phyloP scores from a whole-genome alignment of 2,888 invertebrate species.

The Pristionchus entomophagus region DNA sequence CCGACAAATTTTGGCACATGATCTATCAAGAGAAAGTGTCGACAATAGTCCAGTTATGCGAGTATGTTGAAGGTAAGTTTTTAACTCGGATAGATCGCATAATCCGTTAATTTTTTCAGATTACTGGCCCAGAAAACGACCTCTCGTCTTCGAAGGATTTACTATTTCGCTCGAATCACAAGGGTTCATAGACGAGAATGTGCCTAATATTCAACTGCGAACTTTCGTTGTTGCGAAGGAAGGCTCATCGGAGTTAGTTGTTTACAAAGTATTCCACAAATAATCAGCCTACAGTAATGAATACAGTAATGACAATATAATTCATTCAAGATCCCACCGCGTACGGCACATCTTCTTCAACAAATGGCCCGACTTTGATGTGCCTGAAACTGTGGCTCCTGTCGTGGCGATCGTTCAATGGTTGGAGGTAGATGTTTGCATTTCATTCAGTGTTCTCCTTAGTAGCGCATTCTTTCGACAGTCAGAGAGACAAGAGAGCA shows the following conservation, averaged over 20 bases:
- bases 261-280: no score
- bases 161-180: neutral
- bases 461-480: no score
- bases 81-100: no score
- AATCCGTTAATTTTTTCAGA: neutral
- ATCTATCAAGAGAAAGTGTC: constrained; percentile 3
- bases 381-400: neutral
- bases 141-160: neutral
- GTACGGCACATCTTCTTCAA: neutral
- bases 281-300: no score
- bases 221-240: neutral
- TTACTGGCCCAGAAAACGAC: neutral
- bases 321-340: neutral
- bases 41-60: neutral
- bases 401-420: neutral
- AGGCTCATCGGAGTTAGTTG: neutral
- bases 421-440: no score
- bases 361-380: neutral
- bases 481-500: no score
- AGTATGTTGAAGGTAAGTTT: neutral
- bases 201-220: neutral
- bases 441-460: no score
- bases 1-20: constrained; percentile 16
- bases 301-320: neutral
- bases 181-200: neutral